Evolutionary conservation across 2,113 vertebrate species (phyloP).

Genomic region (Osmerus mordax): DNA sequence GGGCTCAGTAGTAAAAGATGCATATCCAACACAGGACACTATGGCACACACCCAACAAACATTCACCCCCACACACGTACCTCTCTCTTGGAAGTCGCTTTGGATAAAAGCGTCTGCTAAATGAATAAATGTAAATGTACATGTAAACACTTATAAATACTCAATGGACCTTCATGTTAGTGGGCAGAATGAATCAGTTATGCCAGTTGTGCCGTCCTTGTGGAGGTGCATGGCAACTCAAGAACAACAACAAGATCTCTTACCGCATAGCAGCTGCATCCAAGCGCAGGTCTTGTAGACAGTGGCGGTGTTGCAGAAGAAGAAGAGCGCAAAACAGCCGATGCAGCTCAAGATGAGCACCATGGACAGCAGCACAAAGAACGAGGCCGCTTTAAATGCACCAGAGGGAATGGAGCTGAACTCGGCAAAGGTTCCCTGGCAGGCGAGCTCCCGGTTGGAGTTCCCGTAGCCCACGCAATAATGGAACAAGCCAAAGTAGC

Average conservation of each 20-base stretch:
- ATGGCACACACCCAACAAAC: neutral
- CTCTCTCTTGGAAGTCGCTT: too few relatives aligned
- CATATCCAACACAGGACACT: neutral
- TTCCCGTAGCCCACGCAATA: conserved; percentile 84
- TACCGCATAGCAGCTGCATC: conserved; percentile 92
- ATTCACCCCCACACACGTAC: neutral
- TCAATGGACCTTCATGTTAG: neutral
- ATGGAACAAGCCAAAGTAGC: conserved; percentile 90
- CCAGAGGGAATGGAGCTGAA: conserved; percentile 86
- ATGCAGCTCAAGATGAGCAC: conserved; percentile 90
- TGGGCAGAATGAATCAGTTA: conserved; percentile 16
- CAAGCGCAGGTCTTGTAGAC: conserved; percentile 93
- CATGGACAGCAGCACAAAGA: conserved; percentile 92
- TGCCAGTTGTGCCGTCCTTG: conserved; percentile 4
- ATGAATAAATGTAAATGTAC: too few relatives aligned
- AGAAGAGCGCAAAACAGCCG: conserved; percentile 86
- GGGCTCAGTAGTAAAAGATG: neutral
- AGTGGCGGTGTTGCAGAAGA: conserved; percentile 92
- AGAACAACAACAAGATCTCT: conserved; percentile 26
- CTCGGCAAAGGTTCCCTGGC: conserved; percentile 85
- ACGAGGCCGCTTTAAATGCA: conserved; percentile 85
- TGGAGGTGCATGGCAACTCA: neutral
- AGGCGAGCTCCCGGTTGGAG: conserved; percentile 82
- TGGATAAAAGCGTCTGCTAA: too few relatives aligned
- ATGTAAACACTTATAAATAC: neutral